Conservation (phyloP, 1,140 invertebrate genomes). For the Eumeta japonica region DNA sequence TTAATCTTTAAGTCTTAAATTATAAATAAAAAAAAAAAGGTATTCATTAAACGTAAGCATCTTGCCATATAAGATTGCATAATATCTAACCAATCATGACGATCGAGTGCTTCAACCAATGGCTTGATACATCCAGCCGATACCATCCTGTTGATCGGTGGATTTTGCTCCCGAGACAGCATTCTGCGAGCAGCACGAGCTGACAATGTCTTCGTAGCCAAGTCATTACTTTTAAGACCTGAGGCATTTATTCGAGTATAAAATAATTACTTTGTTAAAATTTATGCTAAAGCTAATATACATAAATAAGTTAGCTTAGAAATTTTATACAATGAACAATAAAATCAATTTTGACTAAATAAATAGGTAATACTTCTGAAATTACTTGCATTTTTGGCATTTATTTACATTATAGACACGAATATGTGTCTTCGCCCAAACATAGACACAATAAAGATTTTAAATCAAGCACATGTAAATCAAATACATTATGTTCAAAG, state of each 20-base stretch:
- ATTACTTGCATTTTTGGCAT: background rate
- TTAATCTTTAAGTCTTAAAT: conserved; percentile 4
- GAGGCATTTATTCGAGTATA: too few species aligned
- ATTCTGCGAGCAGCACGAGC: conserved; percentile 84
- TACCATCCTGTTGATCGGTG: conserved; percentile 92
- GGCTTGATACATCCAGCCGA: conserved; percentile 81
- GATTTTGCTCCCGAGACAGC: conserved; percentile 87
- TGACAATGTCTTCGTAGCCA: conserved; percentile 62
- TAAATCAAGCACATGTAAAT: too few species aligned
- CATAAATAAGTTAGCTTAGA: background rate
- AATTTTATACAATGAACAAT: too few species aligned
- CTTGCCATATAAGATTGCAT: too few species aligned
- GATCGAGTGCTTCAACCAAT: conserved; percentile 75
- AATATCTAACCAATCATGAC: conserved; percentile 65
- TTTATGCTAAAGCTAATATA: too few species aligned
- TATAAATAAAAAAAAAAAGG: conserved; percentile 1
- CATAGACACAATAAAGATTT: too few species aligned
- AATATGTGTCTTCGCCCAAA: too few species aligned
- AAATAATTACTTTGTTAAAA: too few species aligned
- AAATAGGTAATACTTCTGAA: background rate
- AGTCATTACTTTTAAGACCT: conserved; percentile 63
- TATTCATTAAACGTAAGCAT: conserved; percentile 7
- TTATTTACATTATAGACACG: conserved; percentile 3
- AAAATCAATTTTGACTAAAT: background rate
- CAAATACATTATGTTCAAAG: too few species aligned